These are phyloP conservation scores for Leguminivora glycinivorella DNA, from an alignment of 1,140 invertebrate genomes.

Conservation along the genomic window DNA sequence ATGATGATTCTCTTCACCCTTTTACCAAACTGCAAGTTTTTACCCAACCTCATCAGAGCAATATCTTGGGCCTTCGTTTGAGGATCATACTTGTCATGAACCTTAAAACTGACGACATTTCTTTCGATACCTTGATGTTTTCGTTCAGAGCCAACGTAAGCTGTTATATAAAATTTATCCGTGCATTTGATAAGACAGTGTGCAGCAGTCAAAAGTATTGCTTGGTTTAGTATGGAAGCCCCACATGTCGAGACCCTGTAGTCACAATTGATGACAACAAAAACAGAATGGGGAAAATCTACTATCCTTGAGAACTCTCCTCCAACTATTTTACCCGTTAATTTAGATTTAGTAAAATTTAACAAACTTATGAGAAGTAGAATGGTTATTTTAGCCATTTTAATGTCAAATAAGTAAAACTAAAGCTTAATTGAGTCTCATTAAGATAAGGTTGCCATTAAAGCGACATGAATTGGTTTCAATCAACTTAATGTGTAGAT, in stretches of 20 bases:
- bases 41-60: not conserved
- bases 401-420: not conserved
- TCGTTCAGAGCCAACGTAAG: not conserved
- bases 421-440: not conserved
- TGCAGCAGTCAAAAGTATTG: not conserved
- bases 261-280: not conserved
- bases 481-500: conserved; percentile 5
- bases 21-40: not conserved
- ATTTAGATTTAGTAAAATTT: not conserved
- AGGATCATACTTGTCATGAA: not conserved
- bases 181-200: not conserved
- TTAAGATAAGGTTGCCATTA: conserved; percentile 1
- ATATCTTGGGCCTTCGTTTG: not conserved
- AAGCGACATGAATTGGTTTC: not conserved
- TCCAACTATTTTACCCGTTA: not conserved
- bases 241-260: not conserved
- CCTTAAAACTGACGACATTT: not conserved
- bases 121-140: not conserved
- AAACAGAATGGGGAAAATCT: not conserved
- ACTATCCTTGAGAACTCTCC: not conserved
- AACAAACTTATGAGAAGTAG: not conserved
- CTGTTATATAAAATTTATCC: not conserved
- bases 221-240: not conserved
- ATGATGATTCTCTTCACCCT: not conserved
- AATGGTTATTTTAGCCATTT: not conserved